Percentiles rank a stretch among this genome's conserved stretches.
Conservation (phyloP, 2,113 vertebrate genomes). For the Rissa tridactyla region DNA sequence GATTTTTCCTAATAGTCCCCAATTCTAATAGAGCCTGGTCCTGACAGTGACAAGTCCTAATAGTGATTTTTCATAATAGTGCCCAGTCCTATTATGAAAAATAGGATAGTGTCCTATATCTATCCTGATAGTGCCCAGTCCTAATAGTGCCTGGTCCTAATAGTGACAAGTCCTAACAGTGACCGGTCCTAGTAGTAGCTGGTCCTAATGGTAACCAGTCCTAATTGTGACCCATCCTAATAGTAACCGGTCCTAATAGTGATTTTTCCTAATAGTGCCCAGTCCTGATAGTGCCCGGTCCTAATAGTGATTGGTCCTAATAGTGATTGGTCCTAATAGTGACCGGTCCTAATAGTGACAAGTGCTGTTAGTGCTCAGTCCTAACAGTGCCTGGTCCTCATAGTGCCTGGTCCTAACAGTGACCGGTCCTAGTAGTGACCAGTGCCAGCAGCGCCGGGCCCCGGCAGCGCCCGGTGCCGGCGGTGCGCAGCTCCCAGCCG, state of each 20-base stretch:
- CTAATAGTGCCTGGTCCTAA: accelerated
- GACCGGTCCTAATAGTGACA: accelerated
- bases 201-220: accelerated
- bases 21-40: background rate
- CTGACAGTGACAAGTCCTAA: background rate
- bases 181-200: accelerated
- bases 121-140: background rate
- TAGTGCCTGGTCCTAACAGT: background rate
- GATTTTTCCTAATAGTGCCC: accelerated
- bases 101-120: too few species aligned
- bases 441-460: background rate
- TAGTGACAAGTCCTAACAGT: accelerated
- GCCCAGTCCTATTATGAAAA: too few species aligned
- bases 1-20: background rate
- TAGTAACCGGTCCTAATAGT: accelerated
- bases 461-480: too few species aligned
- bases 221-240: accelerated
- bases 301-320: accelerated
- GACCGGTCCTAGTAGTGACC: accelerated
- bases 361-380: background rate
- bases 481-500: background rate
- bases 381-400: accelerated
- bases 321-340: background rate
- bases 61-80: accelerated
- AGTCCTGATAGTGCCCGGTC: accelerated